These are phyloP conservation scores for Calycopis cecrops DNA, from an alignment of 1,140 invertebrate species.

Conservation along the genomic window DNA sequence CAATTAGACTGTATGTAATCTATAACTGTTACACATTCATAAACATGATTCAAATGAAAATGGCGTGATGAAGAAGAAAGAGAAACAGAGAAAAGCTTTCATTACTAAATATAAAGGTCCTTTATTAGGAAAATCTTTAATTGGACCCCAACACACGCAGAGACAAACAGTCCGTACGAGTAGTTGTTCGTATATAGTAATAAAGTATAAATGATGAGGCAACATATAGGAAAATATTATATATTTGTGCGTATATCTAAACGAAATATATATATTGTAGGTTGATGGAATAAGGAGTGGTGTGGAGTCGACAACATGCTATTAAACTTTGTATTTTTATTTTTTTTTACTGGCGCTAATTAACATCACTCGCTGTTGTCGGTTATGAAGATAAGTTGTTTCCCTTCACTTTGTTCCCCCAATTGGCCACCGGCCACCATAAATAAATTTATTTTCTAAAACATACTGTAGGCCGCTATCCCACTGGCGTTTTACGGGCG, in stretches of 20 bases:
- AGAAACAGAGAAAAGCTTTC: too few relatives aligned
- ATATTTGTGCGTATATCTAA: constrained; percentile 66
- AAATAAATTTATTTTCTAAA: too few relatives aligned
- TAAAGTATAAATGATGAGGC: constrained; percentile 74
- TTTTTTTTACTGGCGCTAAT: neutral
- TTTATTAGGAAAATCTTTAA: constrained; percentile 69
- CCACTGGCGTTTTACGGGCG: too few relatives aligned
- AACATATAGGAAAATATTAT: constrained; percentile 74
- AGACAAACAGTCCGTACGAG: constrained; percentile 59
- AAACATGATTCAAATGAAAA: too few relatives aligned
- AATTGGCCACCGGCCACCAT: too few relatives aligned
- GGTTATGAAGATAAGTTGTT: too few relatives aligned
- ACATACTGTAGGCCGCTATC: too few relatives aligned
- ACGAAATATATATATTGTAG: constrained; percentile 56
- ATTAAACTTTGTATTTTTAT: constrained; percentile 11
- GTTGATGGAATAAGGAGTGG: constrained; percentile 43
- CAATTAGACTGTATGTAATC: too few relatives aligned
- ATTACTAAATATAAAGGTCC: constrained; percentile 16
- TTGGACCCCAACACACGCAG: constrained; percentile 42
- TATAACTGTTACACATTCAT: too few relatives aligned
- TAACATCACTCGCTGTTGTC: neutral
- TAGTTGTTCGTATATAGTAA: constrained; percentile 68
- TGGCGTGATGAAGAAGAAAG: too few relatives aligned
- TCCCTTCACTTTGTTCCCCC: too few relatives aligned
- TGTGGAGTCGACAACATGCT: constrained; percentile 32